These are phyloP conservation scores for Archocentrus centrarchus DNA, from an alignment of 2,113 vertebrate species.

Conservation along the genomic window DNA sequence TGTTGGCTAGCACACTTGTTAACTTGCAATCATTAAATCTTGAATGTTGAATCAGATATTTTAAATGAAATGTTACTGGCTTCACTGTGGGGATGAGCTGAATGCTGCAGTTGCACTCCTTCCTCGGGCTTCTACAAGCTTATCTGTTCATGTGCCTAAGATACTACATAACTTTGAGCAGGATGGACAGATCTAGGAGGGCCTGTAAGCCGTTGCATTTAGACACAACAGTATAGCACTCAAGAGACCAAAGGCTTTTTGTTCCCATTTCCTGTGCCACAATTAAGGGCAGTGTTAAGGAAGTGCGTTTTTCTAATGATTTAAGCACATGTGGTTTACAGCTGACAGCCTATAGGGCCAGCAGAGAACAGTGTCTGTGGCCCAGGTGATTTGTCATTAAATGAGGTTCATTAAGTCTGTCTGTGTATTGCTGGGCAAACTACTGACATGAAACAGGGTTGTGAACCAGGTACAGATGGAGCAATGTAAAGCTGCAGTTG, in stretches of 20 bases:
- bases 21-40: neutral
- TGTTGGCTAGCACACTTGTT: conserved; percentile 33
- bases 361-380: conserved; percentile 54
- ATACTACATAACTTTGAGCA: conserved; percentile 53
- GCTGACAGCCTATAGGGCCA: conserved; percentile 53
- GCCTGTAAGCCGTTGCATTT: conserved; percentile 61
- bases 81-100: conserved; percentile 16
- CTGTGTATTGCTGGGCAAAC: conserved; percentile 58
- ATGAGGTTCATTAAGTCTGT: conserved; percentile 65
- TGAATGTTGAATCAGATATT: neutral
- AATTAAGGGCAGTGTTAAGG: conserved; percentile 55
- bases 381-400: conserved; percentile 74
- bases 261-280: conserved; percentile 56
- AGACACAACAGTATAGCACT: conserved; percentile 49
- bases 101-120: neutral
- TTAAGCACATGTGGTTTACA: conserved; percentile 51
- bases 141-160: conserved; percentile 52
- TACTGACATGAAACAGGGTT: conserved; percentile 62
- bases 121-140: conserved; percentile 28
- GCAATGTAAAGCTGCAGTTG: conserved; percentile 20
- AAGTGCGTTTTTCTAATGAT: conserved; percentile 50
- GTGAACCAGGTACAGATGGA: conserved; percentile 58
- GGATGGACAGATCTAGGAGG: conserved; percentile 45
- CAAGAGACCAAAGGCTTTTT: conserved; percentile 58
- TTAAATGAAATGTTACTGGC: neutral